Base-by-base conservation (phyloP, 1,140 invertebrate genomes). In the Scaptomyza hsui region DNA sequence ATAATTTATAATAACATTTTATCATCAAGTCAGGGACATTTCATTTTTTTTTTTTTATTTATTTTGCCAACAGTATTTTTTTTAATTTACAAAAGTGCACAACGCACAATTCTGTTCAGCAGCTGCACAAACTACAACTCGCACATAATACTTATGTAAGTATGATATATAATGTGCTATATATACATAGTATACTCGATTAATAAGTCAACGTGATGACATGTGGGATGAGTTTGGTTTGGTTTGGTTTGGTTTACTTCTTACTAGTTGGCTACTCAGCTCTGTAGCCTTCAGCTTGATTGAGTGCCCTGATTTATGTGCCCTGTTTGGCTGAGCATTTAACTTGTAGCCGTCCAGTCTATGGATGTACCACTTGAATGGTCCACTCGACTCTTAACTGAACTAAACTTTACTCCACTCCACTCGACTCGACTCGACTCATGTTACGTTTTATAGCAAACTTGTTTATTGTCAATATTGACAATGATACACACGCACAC, bases 401-500 rank as follows among this genome's bases (percentile, higher is more conserved):
- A 10, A 51, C 32, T 52, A 12, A 37, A 42, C 49, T 21, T 12
- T n/a, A 39, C 49, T 53, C 18, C 16, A 24, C 6, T 37, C 32
- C 29, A 13, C 7, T 55, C 18, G 18, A 21, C 52, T 39, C 19
- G 10, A n/a, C 26, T 42, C 45, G 55, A 19, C 60, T 70, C 73
- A 47, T 88, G 74, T 82, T 76, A 78, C 64, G 45, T 82, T 86
- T 82, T 88, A 82, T 82, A 64, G 82, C 82, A 89, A 86, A 89
- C 83, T 88, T 88, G 83, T 88, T 88, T 88, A 89, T 78, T 88
- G 83, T 88, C 82, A 88, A 88, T 88, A 88, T 88, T 88, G 82
- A 88, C 82, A 88, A 77, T 85, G 80, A 76, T 70, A 79, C 63
- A 45, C 55, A 44, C 47, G 24, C 57, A 37, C 39, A 52, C 35